Evolutionary conservation across 2,113 vertebrate species (phyloP), one percentile per base, ranked within the genome.

Genomic region (Archocentrus centrarchus): DNA sequence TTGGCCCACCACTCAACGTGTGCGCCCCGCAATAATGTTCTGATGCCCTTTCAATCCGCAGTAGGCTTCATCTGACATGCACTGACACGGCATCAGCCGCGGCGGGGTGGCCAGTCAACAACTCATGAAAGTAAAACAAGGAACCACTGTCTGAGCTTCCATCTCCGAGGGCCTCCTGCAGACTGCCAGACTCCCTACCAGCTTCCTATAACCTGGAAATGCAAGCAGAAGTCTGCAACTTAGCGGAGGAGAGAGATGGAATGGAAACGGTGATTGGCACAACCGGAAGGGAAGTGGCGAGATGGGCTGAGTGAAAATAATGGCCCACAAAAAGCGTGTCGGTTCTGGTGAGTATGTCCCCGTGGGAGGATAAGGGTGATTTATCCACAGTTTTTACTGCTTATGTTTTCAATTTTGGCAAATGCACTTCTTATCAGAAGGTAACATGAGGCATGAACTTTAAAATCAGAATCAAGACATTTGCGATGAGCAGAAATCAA

Each of bases 51-150:
- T 76, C 63, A 77, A 75, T 88, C 70, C 58, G 8, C 59, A 59
- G 75, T 15, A 44, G 62, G 80, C 60, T 24, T 60, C 81, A 6
- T 22, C 58, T 39, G 81, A 90, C 86, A 61, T 41, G 18, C 80
- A 79, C 75, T 37, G 85, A 88, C 77, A 85, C 62, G 7, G 60
- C 59, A 37, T 78, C 64, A 13, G 59, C 59, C 7, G 4, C 41
- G 50, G 80, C 81, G 83, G 77, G 85, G 58, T 68, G 84, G 81
- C 88, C 66, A 79, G 77, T 85, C 86, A 83, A 90, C 85, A 88
- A 80, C 68, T 86, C 68, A 55, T 86, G 83, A 88, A 88, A 61
- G 82, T 77, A 89, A 39, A 89, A 89, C 81, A 86, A 64, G 82
- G 76, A 79, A 70, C 57, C 24, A 58, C 79, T 58, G 78, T 83